Percentiles rank a stretch among this genome's conserved stretches.
Conservation (phyloP, 2,797 vertebrate species). For the Lutjanus argentimaculatus region DNA sequence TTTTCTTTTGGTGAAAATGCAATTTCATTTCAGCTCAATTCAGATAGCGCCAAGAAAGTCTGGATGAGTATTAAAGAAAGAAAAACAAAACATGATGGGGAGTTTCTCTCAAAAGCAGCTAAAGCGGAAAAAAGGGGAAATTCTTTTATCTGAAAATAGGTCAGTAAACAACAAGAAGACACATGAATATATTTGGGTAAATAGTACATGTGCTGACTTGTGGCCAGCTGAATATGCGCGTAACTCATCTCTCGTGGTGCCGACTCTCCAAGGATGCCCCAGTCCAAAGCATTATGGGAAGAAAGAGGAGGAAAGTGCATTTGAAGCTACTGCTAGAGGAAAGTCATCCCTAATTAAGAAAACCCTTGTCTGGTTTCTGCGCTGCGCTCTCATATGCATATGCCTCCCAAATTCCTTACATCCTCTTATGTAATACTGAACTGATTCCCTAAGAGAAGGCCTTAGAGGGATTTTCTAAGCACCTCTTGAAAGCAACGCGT, state of each 20-base stretch:
- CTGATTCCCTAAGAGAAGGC: constrained; percentile 63
- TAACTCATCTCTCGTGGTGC: constrained; percentile 45
- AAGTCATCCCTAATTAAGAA: constrained; percentile 76
- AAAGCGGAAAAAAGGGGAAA: background rate
- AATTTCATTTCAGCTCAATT: constrained; percentile 57
- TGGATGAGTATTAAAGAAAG: constrained; percentile 37
- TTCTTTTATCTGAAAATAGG: constrained; percentile 60
- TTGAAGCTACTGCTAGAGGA: constrained; percentile 54
- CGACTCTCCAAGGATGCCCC: constrained; percentile 40
- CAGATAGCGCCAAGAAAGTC: constrained; percentile 45
- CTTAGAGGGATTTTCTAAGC: constrained; percentile 67
- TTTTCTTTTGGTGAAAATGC: constrained; percentile 52
- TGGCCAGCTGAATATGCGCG: constrained; percentile 52
- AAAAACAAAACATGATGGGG: constrained; percentile 46
- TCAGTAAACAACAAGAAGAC: constrained; percentile 47
- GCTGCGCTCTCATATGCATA: constrained; percentile 52
- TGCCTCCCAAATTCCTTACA: constrained; percentile 57
- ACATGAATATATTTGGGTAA: constrained; percentile 52
- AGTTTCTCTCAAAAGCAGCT: constrained; percentile 41
- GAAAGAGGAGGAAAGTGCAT: constrained; percentile 41
- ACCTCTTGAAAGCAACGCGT: constrained; percentile 63
- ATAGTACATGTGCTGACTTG: constrained; percentile 43
- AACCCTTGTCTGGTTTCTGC: constrained; percentile 51
- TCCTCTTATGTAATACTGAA: constrained; percentile 70
- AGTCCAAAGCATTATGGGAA: constrained; percentile 40